phyloP scores from a whole-genome alignment of 2,113 vertebrate genomes.

The Benthochromis sp. region DNA sequence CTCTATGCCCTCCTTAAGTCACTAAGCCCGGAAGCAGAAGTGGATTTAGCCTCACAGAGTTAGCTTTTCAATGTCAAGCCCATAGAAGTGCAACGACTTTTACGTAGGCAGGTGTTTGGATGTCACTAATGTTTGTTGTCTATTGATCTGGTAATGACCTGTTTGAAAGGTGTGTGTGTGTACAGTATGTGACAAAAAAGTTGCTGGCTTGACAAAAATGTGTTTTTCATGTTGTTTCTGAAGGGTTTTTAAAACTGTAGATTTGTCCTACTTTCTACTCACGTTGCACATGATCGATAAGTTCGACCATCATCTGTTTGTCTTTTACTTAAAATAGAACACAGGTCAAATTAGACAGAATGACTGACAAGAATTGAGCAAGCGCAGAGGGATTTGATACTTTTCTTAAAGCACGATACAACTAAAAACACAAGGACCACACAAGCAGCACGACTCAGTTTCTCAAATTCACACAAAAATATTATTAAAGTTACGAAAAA shows the following conservation, averaged over 20 bases:
- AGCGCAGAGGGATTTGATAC: background rate
- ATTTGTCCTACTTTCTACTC: background rate
- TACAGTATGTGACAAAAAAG: background rate
- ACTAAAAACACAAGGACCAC: background rate
- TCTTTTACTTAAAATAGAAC: background rate
- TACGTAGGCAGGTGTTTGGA: background rate
- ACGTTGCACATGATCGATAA: background rate
- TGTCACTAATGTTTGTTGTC: background rate
- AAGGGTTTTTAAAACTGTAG: background rate
- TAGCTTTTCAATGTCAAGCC: background rate
- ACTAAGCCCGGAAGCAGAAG: background rate
- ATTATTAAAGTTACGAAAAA: background rate
- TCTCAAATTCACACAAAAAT: background rate
- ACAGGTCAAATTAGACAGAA: background rate
- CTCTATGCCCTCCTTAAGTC: background rate
- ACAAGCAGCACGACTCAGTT: background rate
- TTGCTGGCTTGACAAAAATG: background rate
- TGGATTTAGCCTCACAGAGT: background rate
- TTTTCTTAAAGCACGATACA: background rate
- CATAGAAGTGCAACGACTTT: background rate
- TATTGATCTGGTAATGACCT: background rate
- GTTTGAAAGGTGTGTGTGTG: background rate
- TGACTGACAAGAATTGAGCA: background rate
- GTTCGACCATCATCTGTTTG: background rate
- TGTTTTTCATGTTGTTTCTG: background rate